These are phyloP conservation scores for Elephantulus edwardii DNA, from an alignment of 2,113 vertebrate genomes.

Conservation along the genomic window DNA sequence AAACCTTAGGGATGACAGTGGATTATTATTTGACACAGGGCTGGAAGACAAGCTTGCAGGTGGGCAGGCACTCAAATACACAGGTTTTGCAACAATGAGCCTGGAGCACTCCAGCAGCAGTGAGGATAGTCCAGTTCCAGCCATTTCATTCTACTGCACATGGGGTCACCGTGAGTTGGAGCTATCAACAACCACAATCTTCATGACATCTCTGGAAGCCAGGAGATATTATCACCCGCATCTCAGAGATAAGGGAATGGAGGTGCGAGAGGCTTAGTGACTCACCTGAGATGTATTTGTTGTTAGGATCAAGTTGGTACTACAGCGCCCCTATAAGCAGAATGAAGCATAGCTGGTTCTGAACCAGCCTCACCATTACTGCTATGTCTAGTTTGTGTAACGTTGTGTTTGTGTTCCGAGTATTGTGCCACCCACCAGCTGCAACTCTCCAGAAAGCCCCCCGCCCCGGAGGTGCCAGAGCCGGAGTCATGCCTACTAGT, in stretches of 20 bases:
- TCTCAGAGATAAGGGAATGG: not conserved
- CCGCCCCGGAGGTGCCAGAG: not conserved
- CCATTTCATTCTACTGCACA: not conserved
- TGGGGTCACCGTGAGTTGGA: not conserved
- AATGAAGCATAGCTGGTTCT: no score
- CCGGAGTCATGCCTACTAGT: not conserved
- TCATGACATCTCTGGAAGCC: not conserved
- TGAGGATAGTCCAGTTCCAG: not conserved
- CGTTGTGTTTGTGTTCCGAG: not conserved
- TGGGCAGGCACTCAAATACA: no score
- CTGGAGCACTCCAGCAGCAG: no score
- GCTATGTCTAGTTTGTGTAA: not conserved
- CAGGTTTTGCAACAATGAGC: no score
- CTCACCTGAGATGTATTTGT: not conserved
- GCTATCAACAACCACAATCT: not conserved
- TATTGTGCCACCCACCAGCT: no score
- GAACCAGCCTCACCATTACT: no score
- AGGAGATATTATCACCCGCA: not conserved
- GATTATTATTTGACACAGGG: no score
- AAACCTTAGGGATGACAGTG: no score
- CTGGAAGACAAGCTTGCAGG: no score
- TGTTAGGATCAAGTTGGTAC: no score
- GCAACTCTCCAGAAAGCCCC: not conserved
- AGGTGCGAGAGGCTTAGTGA: not conserved
- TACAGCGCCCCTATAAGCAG: no score